Conservation (phyloP, 2,797 vertebrate species). For the Arrhamphus sclerolepis region DNA sequence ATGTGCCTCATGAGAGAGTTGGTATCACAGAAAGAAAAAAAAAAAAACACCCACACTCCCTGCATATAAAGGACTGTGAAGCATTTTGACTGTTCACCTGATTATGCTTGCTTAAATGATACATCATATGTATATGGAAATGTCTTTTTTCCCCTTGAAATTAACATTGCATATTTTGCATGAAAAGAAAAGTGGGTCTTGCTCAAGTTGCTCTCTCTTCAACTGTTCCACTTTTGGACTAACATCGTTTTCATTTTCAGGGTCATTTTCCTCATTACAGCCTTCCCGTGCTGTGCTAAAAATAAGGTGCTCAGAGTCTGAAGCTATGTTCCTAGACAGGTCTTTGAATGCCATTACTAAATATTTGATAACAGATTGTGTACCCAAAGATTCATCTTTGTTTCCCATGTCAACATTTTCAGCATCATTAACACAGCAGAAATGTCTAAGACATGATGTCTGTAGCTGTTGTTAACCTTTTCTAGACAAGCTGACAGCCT, state of each 20-base stretch:
- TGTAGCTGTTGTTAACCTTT: slow-evolving; percentile 83
- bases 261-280: slow-evolving; percentile 85
- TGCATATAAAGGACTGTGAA: slow-evolving; percentile 91
- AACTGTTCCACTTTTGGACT: slow-evolving; percentile 86
- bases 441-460: slow-evolving; percentile 44
- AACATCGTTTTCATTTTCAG: slow-evolving; percentile 81
- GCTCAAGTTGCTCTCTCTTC: slow-evolving; percentile 84
- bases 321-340: slow-evolving; percentile 74
- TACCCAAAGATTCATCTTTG: slow-evolving; percentile 39
- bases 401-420: slow-evolving; percentile 64
- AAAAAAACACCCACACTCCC: slow-evolving; percentile 89
- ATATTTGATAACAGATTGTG: slow-evolving; percentile 82
- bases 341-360: slow-evolving; percentile 81
- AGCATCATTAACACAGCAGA: slow-evolving; percentile 77
- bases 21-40: slow-evolving; percentile 85
- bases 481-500: slow-evolving; percentile 82
- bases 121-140: slow-evolving; percentile 97
- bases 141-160: slow-evolving; percentile 89
- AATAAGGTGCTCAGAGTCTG: slow-evolving; percentile 84
- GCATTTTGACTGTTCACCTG: slow-evolving; percentile 89
- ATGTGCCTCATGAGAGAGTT: slow-evolving; percentile 92
- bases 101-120: slow-evolving; percentile 95
- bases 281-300: slow-evolving; percentile 79
- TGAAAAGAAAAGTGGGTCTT: slow-evolving; percentile 88
- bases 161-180: slow-evolving; percentile 94